Conservation (phyloP, 2,797 vertebrate genomes). For the Sebastiscus albofasciatus region DNA sequence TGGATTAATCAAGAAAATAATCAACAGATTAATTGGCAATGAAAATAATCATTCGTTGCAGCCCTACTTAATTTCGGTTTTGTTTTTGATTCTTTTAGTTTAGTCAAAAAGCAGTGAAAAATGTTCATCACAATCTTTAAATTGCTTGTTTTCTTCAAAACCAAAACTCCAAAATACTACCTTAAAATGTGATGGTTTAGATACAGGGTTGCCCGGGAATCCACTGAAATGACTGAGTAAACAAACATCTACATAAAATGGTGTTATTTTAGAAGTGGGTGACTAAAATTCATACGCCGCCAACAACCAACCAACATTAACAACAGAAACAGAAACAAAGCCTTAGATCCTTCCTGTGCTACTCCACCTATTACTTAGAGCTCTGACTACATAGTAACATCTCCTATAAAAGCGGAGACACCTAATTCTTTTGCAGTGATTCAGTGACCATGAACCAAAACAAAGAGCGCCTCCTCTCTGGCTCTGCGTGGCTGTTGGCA, state of each 20-base stretch:
- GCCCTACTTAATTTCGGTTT: neutral
- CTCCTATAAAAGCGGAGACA: constrained; percentile 29
- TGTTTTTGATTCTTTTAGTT: neutral
- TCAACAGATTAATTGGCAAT: too few species aligned
- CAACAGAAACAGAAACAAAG: constrained; percentile 13
- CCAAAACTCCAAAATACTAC: neutral
- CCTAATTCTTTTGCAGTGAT: constrained; percentile 41
- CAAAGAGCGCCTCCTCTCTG: constrained; percentile 19
- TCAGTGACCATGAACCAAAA: constrained; percentile 35
- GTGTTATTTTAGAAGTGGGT: constrained; percentile 30
- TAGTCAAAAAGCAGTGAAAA: neutral
- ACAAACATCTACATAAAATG: constrained; percentile 56
- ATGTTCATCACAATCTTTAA: neutral
- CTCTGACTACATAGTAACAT: constrained; percentile 13
- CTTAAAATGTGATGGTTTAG: neutral
- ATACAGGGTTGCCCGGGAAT: neutral
- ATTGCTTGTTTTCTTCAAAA: neutral
- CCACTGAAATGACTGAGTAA: constrained; percentile 34
- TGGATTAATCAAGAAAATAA: too few species aligned
- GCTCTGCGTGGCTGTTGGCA: constrained; percentile 14
- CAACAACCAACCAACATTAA: constrained; percentile 8
- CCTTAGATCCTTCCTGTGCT: neutral
- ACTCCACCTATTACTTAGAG: constrained; percentile 8
- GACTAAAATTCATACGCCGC: constrained; percentile 5
- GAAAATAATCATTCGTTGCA: too few species aligned